phyloP scores from a whole-genome alignment of 2,888 invertebrate species.

The Crocallis elinguaria region DNA sequence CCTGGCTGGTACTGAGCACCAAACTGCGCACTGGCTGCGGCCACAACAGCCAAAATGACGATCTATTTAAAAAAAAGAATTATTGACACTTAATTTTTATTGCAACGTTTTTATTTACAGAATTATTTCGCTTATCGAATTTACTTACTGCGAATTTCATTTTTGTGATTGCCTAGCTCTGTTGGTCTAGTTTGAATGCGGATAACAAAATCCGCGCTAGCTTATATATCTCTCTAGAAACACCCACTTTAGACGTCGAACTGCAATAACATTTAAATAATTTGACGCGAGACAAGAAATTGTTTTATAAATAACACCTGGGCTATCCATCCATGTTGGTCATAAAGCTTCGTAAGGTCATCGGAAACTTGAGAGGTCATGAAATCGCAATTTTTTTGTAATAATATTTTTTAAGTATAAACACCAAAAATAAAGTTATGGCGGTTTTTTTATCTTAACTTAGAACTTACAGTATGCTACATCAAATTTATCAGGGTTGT shows the following conservation, averaged over 20 bases:
- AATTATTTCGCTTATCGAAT: slow-evolving; percentile 23
- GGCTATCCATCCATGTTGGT: slow-evolving; percentile 43
- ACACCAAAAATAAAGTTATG: neutral
- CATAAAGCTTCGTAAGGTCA: slow-evolving; percentile 43
- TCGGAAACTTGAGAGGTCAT: slow-evolving; percentile 15
- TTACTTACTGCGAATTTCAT: slow-evolving; percentile 75
- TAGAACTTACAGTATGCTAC: neutral
- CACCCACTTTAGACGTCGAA: slow-evolving; percentile 70
- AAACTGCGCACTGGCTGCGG: slow-evolving; percentile 57
- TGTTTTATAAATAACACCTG: slow-evolving; percentile 54
- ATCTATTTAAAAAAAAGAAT: slow-evolving; percentile 42
- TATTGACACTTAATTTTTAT: slow-evolving; percentile 3
- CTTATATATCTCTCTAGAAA: slow-evolving; percentile 72
- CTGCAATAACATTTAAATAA: slow-evolving; percentile 79
- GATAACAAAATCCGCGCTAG: slow-evolving; percentile 71
- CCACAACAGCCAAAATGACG: slow-evolving; percentile 57
- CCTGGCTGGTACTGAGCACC: slow-evolving; percentile 1
- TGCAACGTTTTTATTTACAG: slow-evolving; percentile 8
- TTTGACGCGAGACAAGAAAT: slow-evolving; percentile 59
- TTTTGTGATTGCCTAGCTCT: slow-evolving; percentile 62
- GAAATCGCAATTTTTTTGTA: neutral
- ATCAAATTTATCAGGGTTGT: neutral
- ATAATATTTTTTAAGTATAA: neutral
- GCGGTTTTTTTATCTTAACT: neutral
- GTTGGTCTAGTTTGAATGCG: slow-evolving; percentile 78